Conservation (phyloP, 2,113 vertebrate species). For the Orycteropus afer region DNA sequence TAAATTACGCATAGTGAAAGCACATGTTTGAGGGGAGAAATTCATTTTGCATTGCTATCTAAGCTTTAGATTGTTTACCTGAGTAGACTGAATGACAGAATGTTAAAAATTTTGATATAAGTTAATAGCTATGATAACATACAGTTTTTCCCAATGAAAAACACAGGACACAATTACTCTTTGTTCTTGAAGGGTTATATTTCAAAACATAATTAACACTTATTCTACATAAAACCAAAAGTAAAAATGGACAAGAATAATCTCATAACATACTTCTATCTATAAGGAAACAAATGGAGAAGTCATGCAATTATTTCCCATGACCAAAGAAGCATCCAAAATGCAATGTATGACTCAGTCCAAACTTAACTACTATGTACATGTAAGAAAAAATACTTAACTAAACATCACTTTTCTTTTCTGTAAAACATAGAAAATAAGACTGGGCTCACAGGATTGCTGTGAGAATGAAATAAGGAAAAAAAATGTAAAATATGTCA, state of each 20-base stretch:
- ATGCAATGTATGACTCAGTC: neutral
- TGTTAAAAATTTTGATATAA: neutral
- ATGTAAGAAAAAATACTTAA: neutral
- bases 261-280: neutral
- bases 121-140: neutral
- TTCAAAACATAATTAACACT: neutral
- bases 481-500: neutral
- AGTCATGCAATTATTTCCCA: neutral
- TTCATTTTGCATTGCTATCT: neutral
- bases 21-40: neutral
- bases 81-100: neutral
- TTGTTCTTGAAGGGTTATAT: neutral
- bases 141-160: neutral
- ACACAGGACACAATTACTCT: no score
- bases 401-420: neutral
- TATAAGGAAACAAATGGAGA: neutral
- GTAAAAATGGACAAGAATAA: neutral
- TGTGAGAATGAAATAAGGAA: neutral
- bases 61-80: neutral
- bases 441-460: neutral
- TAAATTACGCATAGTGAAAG: neutral
- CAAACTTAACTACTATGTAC: neutral
- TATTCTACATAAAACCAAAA: neutral
- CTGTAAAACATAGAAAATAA: neutral
- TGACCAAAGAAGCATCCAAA: constrained; percentile 1